Evolutionary conservation across 2,888 invertebrate species (phyloP), one percentile per base, ranked within the genome.

Genomic region (Unio delphinus): DNA sequence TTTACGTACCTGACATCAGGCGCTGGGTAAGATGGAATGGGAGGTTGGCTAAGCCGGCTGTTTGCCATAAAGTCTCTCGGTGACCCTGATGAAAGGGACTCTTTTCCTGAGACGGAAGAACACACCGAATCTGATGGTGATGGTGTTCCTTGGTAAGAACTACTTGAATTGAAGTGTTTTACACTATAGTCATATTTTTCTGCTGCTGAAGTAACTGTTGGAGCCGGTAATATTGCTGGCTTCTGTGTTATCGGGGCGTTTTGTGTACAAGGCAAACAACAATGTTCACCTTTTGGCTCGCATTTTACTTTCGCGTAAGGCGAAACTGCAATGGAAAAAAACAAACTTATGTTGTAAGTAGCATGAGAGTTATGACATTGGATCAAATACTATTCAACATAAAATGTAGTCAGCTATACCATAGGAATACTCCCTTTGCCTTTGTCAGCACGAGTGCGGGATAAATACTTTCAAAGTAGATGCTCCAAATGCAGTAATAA

Each of bases 221-320:
- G 45, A 45, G 45, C 45, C 45, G 45, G 15, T 15, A 45, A 11
- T 45, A 15, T 45, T 11, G 45, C n/a, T 55, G 61, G 62, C 62
- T 67, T 67, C 20, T 68, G 54, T n/a, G 45, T 45, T 45, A 45
- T 45, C 15, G 45, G 45, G 45, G 45, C 45, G 20, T 65, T 63
- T 54, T 65, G 68, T 55, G 74, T 62, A 28, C 23, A n/a, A 0
- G 76, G 70, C 60, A 80, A 80, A 65, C 79, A 80, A 55, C 80
- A 81, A 28, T 65, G 73, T 26, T 67, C 64, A 55, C 74, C 61
- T 65, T 79, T 80, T 61, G 71, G 72, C 69, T 81, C 80, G 23
- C 72, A 66, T 60, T 84, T 84, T 15, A 82, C 73, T 66, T 82
- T 83, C 59, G 79, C 70, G 72, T 79, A 84, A 30, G 80, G 76